These are phyloP conservation scores for Orthosia gracilis DNA, from an alignment of 2,888 invertebrate species.

Conservation along the genomic window DNA sequence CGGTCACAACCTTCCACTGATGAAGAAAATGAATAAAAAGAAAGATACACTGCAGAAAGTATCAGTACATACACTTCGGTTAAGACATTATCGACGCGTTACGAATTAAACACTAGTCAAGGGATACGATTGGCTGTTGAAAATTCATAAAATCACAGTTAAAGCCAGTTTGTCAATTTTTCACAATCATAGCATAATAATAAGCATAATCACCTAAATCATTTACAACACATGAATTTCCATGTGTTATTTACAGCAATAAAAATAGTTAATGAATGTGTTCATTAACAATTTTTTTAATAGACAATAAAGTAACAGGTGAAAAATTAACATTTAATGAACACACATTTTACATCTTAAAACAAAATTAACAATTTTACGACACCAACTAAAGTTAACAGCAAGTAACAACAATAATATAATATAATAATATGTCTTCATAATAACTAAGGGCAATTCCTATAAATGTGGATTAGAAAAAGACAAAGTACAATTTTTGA, in stretches of 20 bases:
- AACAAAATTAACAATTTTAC: slow-evolving; percentile 48
- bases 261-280: slow-evolving; percentile 8
- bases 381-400: slow-evolving; percentile 41
- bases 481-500: slow-evolving; percentile 44
- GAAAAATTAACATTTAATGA: slow-evolving; percentile 28
- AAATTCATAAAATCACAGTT: too few relatives aligned
- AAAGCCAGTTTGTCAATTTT: too few relatives aligned
- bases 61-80: too few relatives aligned
- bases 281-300: slow-evolving; percentile 13
- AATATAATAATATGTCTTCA: slow-evolving; percentile 39
- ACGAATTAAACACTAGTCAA: too few relatives aligned
- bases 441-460: slow-evolving; percentile 33
- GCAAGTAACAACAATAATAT: slow-evolving; percentile 23
- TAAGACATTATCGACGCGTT: too few relatives aligned
- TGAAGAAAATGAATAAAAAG: too few relatives aligned
- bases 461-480: slow-evolving; percentile 51
- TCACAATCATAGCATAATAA: too few relatives aligned
- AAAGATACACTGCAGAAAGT: too few relatives aligned
- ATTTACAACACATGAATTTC: not conserved
- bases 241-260: not conserved
- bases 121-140: too few relatives aligned
- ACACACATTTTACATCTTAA: slow-evolving; percentile 21
- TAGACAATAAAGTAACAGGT: slow-evolving; percentile 32
- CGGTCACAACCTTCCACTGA: too few relatives aligned
- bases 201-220: too few relatives aligned